These are phyloP conservation scores for Opisthograptis luteolata DNA, from an alignment of 2,888 invertebrate species.

Conservation along the genomic window DNA sequence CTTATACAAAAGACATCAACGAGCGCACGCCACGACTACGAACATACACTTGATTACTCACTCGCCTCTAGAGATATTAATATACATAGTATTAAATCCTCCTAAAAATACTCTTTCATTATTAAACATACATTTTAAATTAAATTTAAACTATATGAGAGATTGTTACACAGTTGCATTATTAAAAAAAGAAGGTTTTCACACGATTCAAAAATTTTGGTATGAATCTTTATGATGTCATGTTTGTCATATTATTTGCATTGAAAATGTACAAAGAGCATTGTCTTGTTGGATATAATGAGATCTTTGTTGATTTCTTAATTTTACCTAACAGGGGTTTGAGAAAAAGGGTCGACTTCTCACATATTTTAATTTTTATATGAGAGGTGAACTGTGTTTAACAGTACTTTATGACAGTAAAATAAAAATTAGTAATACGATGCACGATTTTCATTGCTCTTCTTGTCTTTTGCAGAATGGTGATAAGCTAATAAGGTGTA, in stretches of 20 bases:
- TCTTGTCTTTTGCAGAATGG: too few relatives aligned
- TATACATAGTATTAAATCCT: too few relatives aligned
- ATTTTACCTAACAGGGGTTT: constrained; percentile 43
- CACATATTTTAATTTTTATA: constrained; percentile 2
- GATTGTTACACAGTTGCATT: not conserved
- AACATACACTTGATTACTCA: constrained; percentile 41
- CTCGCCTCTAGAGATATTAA: too few relatives aligned
- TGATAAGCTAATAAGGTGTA: too few relatives aligned
- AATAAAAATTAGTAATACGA: too few relatives aligned
- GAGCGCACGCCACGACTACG: constrained; percentile 48
- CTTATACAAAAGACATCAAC: constrained; percentile 79
- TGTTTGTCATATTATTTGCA: constrained; percentile 24
- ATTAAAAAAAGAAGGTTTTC: constrained; percentile 2
- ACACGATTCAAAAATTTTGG: constrained; percentile 16
- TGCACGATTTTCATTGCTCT: too few relatives aligned
- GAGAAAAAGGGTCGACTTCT: constrained; percentile 10
- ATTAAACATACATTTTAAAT: not conserved
- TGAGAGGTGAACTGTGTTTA: constrained; percentile 1
- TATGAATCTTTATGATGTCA: constrained; percentile 18
- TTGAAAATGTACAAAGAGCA: constrained; percentile 16
- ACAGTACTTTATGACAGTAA: constrained; percentile 2
- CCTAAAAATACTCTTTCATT: too few relatives aligned
- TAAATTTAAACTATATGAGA: not conserved
- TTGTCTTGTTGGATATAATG: constrained; percentile 22
- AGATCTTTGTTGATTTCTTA: constrained; percentile 28